Evolutionary conservation across 2,888 invertebrate species (phyloP), one percentile per base, ranked within the genome.

Genomic region (Xestia c-nigrum): DNA sequence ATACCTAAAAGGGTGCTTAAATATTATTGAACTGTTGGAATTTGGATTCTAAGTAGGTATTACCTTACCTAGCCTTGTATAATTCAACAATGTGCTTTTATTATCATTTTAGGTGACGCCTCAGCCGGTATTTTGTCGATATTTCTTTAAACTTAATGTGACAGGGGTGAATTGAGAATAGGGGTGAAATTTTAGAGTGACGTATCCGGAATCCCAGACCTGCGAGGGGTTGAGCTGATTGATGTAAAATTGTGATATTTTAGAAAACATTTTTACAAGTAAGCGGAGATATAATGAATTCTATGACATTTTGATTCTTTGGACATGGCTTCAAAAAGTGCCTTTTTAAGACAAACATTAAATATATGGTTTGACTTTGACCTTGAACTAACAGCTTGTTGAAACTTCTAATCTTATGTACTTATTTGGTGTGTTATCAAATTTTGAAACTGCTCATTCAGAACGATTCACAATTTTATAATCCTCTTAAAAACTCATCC

Each of bases 131-230:
- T 72, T 76, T 59, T 52, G 57, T 40, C 65, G 38, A 72, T 78
- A 52, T 72, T 52, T 63, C 16, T 46, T 31, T 55, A n/a, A 19
- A 50, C 10, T 7, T 40, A 40, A 67, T 47, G n/a, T 63, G 61
- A 55, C 55, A 50, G 12, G 78, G 72, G 59, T n/a, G 19, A n/a
- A n/a, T 67, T 38, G 21, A 59, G 31, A 16, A 7, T 50, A 57
- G 19, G 69, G 64, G 43, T 71, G 21, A 52, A 50, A 31, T 16
- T 31, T 59, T 24, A 24, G 55, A 69, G 52, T 78, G 78, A 78
- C 78, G 38, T 71, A 71, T 78, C 65, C 65, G 78, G 21, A 78
- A 66, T 71, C 10, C 59, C 71, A 67, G 50, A 16, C 46, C 7
- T 52, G 24, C 6, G 24, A 12, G 7, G 43, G 47, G 31, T 38